Base-by-base conservation (phyloP, 2,113 vertebrate genomes). In the Oryzias javanicus region DNA sequence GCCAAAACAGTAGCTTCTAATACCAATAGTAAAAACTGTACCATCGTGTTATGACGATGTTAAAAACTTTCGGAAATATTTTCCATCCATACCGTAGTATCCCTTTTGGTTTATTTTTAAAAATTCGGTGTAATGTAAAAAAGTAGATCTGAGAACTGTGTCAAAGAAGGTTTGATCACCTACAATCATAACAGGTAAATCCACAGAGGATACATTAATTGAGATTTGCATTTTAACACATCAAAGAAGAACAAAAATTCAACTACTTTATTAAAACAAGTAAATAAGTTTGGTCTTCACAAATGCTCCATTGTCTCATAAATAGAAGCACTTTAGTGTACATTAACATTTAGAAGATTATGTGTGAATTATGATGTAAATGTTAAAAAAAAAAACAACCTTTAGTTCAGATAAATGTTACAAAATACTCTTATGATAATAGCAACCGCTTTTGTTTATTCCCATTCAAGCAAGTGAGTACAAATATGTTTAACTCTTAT, bases 71-170 rank as follows among this genome's bases (percentile, higher is more conserved):
- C n/a, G n/a, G n/a, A 56, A 62, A 65, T 64, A 25, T 54, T 27
- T 69, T 48, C 25, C 41, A 50, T 25, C 74, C 42, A 56, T n/a
- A 64, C 42, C 15, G 58, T 6, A 51, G 69, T 44, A 51, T 53
- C 45, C 24, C 15, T 55, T 29, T 61, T 55, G 42, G 5, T 51
- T 72, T n/a, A n/a, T n/a, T n/a, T 61, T 55, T 27, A 45, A 74
- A 64, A 25, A 71, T 52, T 5, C 5, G 55, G 29, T 64, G 40
- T 73, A 75, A 20, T 17, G 17, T 10, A 45, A 16, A 22, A 49
- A 60, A 71, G 1, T 1, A 13, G 3, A 56, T 66, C 27, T 68
- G 3, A 25, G 1, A 12, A 46, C 12, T 47, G n/a, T n/a, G n/a
- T n/a, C n/a, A n/a, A n/a, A n/a, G n/a, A n/a, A n/a, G n/a, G n/a